Evolutionary conservation across 2,113 vertebrate genomes (phyloP), one percentile per base, ranked within the genome.

Genomic region (Peromyscus maniculatus): DNA sequence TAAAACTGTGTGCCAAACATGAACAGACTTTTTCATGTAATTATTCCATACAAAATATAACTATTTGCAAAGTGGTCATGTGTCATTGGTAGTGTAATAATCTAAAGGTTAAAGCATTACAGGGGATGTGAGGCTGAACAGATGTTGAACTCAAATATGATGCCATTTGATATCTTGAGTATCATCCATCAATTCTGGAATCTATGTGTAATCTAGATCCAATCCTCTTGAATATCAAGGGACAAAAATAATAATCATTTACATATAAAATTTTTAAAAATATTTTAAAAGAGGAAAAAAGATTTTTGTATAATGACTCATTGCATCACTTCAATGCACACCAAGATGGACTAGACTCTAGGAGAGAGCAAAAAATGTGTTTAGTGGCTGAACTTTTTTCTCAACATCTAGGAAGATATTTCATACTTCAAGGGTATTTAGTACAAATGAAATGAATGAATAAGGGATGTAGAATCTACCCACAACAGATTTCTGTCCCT

Each of bases 401-500:
- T 80, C 22, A 64, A 1, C 11, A 77, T 57, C 66, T 88, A 74
- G 33, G 55, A 64, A 8, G 12, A 36, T 5, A 4, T 22, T 79
- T 89, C 24, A 62, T 62, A 90, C 7, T 55, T 83, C n/a, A 82
- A 89, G 17, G 13, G 26, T 90, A 46, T 1, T 87, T 64, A 36
- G 46, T 52, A 78, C 57, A 78, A 67, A n/a, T 71, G 28, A 94
- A 87, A 83, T 83, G 46, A 91, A 49, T 87, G 66, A 69, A 79
- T 26, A 74, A 46, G 15, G 28, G 17, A 39, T 71, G 13, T 52
- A 67, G 21, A 93, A 72, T 67, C 1, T 7, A 22, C 21, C 26
- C 16, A 43, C 7, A 79, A 24, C 62, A 59, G 46, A 89, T 75
- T 80, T 59, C 13, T 59, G 43, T 66, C 22, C 74, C 46, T 96